Base-by-base conservation (phyloP, 1,140 invertebrate genomes). In the Bombus affinis region DNA sequence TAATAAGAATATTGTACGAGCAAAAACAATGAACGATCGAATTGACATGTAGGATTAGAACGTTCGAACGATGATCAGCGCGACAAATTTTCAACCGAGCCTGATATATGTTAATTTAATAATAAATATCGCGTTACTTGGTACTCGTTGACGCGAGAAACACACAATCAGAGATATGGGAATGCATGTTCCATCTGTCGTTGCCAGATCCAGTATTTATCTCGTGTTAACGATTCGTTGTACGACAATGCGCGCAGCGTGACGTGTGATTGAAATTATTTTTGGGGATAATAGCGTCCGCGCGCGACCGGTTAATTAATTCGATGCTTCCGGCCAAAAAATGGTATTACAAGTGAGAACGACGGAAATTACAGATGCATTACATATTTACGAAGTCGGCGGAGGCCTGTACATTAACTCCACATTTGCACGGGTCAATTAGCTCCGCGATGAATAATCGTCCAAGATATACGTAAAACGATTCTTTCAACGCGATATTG, bases 61-160 rank as follows among this genome's bases (percentile, higher is more conserved):
- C 8, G 28, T 35, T 42, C 68, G 4, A 13, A 18, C 32, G 57
- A 15, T 15, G 53, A 68, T 70, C 62, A n/a, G 22, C 65, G 22
- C 47, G 39, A 37, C 32, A 44, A 59, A 79, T 79, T 71, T 68
- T 3, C 75, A 68, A 15, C 37, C 22, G 18, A 12, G 1, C 8
- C 37, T 10, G 57, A 59, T 70, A 25, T 79, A 71, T 59, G 75
- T 71, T 78, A 78, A 84, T 84, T 78, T 32, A 59, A 78, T 84
- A 71, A 84, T 84, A 78, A 71, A 79, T 78, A 71, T 84, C 66
- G 37, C 75, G 81, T 78, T 84, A 78, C 39, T 42, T 44, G 47
- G 18, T n/a, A 13, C 25, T 28, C 15, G 65, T 57, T 65, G 42
- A 77, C 68, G 73, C 44, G 62, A 22, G 15, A 25, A 57, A 42